Conservation (phyloP, 2,113 vertebrate species). For the Pterocles burchelli region DNA sequence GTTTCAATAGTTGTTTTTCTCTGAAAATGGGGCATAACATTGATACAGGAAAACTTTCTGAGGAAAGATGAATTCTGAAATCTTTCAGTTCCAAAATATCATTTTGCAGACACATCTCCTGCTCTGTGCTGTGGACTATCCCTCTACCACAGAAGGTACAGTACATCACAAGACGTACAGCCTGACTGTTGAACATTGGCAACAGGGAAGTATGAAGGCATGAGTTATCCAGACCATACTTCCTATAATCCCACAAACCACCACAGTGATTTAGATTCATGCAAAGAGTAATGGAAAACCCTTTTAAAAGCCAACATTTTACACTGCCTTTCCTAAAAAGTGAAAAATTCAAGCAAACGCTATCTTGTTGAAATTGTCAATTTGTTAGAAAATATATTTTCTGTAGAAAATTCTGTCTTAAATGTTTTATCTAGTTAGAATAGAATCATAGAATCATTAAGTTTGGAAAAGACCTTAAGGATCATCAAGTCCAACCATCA, state of each 20-base stretch:
- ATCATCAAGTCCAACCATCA: no score
- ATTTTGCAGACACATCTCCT: neutral
- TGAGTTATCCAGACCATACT: neutral
- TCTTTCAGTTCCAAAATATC: neutral
- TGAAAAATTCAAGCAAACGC: neutral
- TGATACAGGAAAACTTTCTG: neutral
- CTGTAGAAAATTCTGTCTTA: neutral
- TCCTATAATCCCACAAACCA: neutral
- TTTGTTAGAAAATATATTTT: neutral
- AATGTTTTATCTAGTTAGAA: neutral
- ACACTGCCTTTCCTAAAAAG: neutral
- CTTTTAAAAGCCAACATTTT: neutral
- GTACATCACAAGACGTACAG: accelerated
- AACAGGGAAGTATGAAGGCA: neutral
- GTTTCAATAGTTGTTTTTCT: neutral
- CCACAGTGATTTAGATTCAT: neutral
- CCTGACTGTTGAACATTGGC: neutral
- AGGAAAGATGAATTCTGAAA: neutral
- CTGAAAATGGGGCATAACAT: neutral
- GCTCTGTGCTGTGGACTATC: neutral
- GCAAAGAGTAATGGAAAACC: neutral
- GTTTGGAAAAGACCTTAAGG: no score
- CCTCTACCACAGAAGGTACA: neutral
- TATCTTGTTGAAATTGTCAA: neutral
- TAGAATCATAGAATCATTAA: no score